Evolutionary conservation across 2,888 invertebrate genomes (phyloP).

Genomic region (Masnerella sp.): DNA sequence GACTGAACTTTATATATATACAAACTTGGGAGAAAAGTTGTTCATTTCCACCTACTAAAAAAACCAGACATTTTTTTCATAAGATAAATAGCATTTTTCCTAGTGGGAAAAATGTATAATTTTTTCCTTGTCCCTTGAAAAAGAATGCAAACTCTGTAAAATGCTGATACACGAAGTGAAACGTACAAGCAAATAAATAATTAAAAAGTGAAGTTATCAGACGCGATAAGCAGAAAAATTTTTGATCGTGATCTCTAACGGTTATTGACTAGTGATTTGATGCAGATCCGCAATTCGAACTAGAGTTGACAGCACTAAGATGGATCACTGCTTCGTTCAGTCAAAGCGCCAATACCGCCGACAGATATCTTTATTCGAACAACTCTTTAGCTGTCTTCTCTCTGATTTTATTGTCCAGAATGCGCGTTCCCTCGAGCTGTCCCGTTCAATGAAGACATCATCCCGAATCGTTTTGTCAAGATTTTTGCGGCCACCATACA

Average conservation of each 20-base stretch:
- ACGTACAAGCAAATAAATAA: too few species aligned
- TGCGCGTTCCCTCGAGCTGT: conserved; percentile 60
- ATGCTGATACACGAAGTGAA: too few species aligned
- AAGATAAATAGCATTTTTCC: too few species aligned
- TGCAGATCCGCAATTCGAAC: conserved; percentile 52
- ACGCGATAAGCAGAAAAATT: conserved; percentile 33
- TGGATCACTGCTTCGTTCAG: conserved; percentile 58
- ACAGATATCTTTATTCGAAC: conserved; percentile 61
- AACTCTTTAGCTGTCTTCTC: conserved; percentile 55
- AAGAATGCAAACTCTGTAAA: too few species aligned
- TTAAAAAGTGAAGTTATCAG: conserved; percentile 12
- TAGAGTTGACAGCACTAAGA: conserved; percentile 61
- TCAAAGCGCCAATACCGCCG: conserved; percentile 59
- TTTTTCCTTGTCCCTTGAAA: too few species aligned
- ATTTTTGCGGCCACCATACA: conserved; percentile 33
- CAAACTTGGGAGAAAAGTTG: too few species aligned
- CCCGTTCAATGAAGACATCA: conserved; percentile 53
- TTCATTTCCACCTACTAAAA: too few species aligned
- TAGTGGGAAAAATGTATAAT: too few species aligned
- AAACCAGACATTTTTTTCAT: too few species aligned
- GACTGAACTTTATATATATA: too few species aligned
- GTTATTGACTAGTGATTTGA: conserved; percentile 52
- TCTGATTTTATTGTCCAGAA: conserved; percentile 61
- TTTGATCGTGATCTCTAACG: conserved; percentile 54
- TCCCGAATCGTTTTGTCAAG: conserved; percentile 51